phyloP scores from a whole-genome alignment of 2,888 invertebrate genomes.

The Eledona agricola region DNA sequence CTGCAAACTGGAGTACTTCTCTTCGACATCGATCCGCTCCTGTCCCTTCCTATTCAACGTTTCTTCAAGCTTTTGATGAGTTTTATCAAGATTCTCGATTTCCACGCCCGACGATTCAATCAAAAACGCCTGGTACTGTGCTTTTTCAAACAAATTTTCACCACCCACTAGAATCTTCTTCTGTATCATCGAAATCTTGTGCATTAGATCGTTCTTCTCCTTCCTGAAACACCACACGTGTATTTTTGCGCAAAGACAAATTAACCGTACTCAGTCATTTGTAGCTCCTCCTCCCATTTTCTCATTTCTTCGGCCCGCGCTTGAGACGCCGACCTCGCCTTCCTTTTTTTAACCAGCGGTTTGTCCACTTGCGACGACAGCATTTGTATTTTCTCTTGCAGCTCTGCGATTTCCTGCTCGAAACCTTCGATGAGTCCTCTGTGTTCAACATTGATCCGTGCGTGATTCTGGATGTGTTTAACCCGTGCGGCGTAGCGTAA shows the following conservation, averaged over 20 bases:
- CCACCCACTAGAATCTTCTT: slow-evolving; percentile 97
- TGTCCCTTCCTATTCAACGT: slow-evolving; percentile 90
- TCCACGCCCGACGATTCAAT: slow-evolving; percentile 88
- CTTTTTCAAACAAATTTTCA: slow-evolving; percentile 96
- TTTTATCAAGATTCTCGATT: slow-evolving; percentile 78
- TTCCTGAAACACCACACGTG: slow-evolving; percentile 63
- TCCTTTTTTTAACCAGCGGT: slow-evolving; percentile 61
- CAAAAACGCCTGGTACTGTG: slow-evolving; percentile 89
- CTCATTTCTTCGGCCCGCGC: slow-evolving; percentile 51
- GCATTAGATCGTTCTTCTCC: slow-evolving; percentile 84
- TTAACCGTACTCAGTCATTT: slow-evolving; percentile 58
- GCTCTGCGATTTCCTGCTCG: slow-evolving; percentile 94
- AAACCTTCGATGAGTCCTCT: slow-evolving; percentile 95
- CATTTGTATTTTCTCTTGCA: slow-evolving; percentile 66
- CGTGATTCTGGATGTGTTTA: slow-evolving; percentile 96
- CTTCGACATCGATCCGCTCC: slow-evolving; percentile 92
- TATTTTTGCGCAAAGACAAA: no score
- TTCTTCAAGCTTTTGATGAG: slow-evolving; percentile 82
- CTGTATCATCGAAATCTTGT: slow-evolving; percentile 89
- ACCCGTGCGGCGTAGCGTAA: slow-evolving; percentile 96
- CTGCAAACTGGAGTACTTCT: slow-evolving; percentile 92
- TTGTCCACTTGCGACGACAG: slow-evolving; percentile 55
- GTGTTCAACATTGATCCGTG: slow-evolving; percentile 96
- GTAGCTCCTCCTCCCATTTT: slow-evolving; percentile 56
- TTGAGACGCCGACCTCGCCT: slow-evolving; percentile 46